Evolutionary conservation across 2,888 invertebrate species (phyloP).

Genomic region (Drosophila niveifrons): DNA sequence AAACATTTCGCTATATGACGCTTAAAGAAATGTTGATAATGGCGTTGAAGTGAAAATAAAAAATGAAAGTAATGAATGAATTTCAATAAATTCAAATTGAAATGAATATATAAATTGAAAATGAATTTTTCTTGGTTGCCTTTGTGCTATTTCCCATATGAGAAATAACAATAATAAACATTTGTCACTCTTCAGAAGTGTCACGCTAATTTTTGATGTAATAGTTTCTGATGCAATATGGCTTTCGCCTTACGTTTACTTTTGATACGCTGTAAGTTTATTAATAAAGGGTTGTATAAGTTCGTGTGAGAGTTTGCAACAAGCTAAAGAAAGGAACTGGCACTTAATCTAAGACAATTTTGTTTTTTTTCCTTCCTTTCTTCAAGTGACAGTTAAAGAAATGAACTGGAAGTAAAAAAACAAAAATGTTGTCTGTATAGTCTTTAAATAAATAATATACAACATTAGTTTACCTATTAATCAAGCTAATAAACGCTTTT

Average conservation of each 20-base stretch:
- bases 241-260: constrained; percentile 16
- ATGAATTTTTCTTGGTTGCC: no score
- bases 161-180: neutral
- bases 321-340: no score
- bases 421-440: no score
- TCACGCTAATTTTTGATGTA: constrained; percentile 1
- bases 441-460: no score
- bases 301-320: neutral
- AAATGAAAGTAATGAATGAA: neutral
- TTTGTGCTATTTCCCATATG: neutral
- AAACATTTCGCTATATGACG: neutral
- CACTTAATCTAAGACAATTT: no score
- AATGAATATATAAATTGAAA: no score
- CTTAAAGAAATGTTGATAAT: neutral
- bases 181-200: no score
- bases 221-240: constrained; percentile 40
- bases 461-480: no score
- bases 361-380: no score
- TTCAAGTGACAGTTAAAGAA: no score
- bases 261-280: neutral
- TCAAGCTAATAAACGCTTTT: no score
- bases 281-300: neutral
- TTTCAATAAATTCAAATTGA: neutral
- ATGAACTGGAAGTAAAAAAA: neutral
- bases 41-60: neutral